phyloP scores from a whole-genome alignment of 1,140 invertebrate species.

The Pollicipes pollicipes region DNA sequence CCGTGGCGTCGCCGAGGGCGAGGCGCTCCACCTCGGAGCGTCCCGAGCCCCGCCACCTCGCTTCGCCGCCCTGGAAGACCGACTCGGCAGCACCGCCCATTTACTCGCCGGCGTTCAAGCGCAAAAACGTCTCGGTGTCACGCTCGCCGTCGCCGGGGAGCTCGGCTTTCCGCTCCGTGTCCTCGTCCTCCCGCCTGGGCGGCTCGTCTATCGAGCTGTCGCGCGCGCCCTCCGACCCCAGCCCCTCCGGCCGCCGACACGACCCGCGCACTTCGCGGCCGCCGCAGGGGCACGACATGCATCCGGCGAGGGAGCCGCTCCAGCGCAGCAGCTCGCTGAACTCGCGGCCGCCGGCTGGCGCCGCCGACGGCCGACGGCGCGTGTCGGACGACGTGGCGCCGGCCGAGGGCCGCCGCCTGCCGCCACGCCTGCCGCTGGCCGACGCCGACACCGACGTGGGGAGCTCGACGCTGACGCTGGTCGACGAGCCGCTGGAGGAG shows the following conservation, averaged over 20 bases:
- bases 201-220: not conserved
- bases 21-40: too few species aligned
- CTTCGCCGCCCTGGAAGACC: slow-evolving; percentile 29
- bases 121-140: slow-evolving; percentile 49
- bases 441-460: not conserved
- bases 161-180: slow-evolving; percentile 6
- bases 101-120: slow-evolving; percentile 65
- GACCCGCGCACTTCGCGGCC: not conserved
- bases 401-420: too few species aligned
- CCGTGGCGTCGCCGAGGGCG: too few species aligned
- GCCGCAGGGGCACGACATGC: not conserved
- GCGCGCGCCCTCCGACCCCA: too few species aligned
- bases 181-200: not conserved
- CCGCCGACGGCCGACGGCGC: not conserved
- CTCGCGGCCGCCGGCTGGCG: not conserved
- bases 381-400: not conserved
- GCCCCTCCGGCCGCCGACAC: too few species aligned
- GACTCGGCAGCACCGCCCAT: slow-evolving; percentile 25
- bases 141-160: slow-evolving; percentile 22
- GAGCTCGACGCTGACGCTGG: not conserved
- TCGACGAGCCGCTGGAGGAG: not conserved
- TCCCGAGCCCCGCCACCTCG: slow-evolving; percentile 6
- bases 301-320: too few species aligned
- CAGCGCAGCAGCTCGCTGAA: slow-evolving; percentile 3
- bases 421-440: not conserved